Base-by-base conservation (phyloP, 2,797 vertebrate species). In the Argentina silus region DNA sequence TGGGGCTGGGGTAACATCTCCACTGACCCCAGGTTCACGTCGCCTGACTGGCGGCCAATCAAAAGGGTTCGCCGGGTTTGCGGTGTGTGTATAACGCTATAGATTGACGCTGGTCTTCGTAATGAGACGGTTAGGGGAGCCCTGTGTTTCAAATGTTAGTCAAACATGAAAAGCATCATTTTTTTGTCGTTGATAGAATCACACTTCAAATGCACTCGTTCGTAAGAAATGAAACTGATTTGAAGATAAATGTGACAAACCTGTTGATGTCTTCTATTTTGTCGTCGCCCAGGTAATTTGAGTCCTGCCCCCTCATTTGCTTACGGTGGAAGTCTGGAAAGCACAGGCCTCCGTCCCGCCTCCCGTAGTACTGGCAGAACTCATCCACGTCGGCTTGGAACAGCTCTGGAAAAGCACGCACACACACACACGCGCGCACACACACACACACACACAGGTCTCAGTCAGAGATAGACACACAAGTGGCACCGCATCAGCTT, bases 291-390 rank as follows among this genome's bases (percentile, higher is more conserved):
- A 99, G 92, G 91, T 96, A 98, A 94, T 99, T 99, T 89, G 98
- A 98, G 75, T 96, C 95, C 86, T 95, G 96, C 74, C 94, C 95
- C 87, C 95, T 95, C 72, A 93, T 88, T 93, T 96, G 96, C 91
- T 97, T 98, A 91, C 95, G 95, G 81, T 96, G 96, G 90, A 98
- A 99, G 93, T 99, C 98, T 87, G 98, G 98, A 93, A 99, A 99
- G 93, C 98, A 99, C 75, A 95, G 86, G 53, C 95, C 93, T 79
- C 91, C 93, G 72, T 97, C 96, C 93, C 93, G 95, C 88, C 95
- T 95, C 83, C 96, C 92, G 79, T 98, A 96, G 90, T 97, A 96
- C 86, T 95, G 98, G 92, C 98, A 99, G 93, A 99, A 99, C 86
- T 98, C 97, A 78, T 98, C 97, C 83, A 96, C 96, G 80, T 98